Conservation (phyloP, 2,888 invertebrate genomes). For the Adineta ricciae region DNA sequence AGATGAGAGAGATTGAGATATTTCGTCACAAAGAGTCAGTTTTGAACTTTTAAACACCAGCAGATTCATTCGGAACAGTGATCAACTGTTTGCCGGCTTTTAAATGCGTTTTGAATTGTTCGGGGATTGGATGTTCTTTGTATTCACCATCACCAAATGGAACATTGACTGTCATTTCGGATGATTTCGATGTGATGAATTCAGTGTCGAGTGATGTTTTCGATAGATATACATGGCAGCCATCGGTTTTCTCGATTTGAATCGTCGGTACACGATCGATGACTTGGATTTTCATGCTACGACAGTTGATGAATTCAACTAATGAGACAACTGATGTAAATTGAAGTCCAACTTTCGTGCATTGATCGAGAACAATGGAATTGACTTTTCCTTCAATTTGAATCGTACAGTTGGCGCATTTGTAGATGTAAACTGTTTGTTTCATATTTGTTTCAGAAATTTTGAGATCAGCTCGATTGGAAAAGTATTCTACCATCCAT, state of each 20-base stretch:
- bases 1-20: background rate
- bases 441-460: constrained; percentile 86
- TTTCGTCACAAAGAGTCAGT: background rate
- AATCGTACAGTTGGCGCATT: constrained; percentile 77
- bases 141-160: constrained; percentile 71
- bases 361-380: constrained; percentile 67
- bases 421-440: constrained; percentile 90
- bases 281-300: constrained; percentile 91
- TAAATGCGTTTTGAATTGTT: constrained; percentile 70
- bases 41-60: background rate
- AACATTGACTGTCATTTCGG: constrained; percentile 93
- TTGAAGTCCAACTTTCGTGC: constrained; percentile 21
- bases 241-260: constrained; percentile 95
- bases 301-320: constrained; percentile 94
- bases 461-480: constrained; percentile 68
- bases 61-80: background rate
- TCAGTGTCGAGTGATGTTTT: constrained; percentile 74
- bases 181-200: constrained; percentile 90
- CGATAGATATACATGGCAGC: constrained; percentile 91
- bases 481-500: constrained; percentile 90
- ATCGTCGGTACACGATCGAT: constrained; percentile 87
- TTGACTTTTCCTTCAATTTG: constrained; percentile 70
- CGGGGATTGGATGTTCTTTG: constrained; percentile 76
- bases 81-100: background rate
- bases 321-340: constrained; percentile 32